These are phyloP conservation scores for Saccopteryx leptura DNA, from an alignment of 2,113 vertebrate genomes.

Conservation along the genomic window DNA sequence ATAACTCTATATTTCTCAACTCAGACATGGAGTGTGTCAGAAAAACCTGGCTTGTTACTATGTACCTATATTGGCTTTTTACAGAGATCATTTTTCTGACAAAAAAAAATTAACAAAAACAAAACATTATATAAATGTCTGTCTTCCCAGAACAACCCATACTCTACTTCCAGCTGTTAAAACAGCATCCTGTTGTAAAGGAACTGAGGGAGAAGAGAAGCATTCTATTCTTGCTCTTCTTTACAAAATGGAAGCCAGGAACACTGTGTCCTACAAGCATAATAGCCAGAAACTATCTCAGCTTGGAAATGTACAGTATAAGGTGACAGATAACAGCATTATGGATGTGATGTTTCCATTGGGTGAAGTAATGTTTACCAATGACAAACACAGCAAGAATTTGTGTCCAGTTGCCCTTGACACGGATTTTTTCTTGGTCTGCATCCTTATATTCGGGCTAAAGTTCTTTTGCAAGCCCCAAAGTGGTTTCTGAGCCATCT, in stretches of 20 bases:
- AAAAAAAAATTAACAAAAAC: slow-evolving; percentile 43
- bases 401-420: slow-evolving; percentile 60
- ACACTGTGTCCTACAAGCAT: neutral
- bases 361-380: slow-evolving; percentile 59
- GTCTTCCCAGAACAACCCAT: slow-evolving; percentile 4
- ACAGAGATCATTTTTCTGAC: neutral
- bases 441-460: slow-evolving; percentile 20
- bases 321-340: neutral
- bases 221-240: neutral
- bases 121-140: neutral
- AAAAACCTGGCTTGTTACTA: neutral
- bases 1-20: neutral
- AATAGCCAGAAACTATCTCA: slow-evolving; percentile 8
- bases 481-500: slow-evolving; percentile 38
- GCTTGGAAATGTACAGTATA: slow-evolving; percentile 14
- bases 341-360: neutral
- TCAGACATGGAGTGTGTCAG: neutral
- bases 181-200: slow-evolving; percentile 40
- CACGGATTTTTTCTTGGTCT: slow-evolving; percentile 30
- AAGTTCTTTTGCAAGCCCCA: slow-evolving; percentile 26
- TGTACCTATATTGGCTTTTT: neutral
- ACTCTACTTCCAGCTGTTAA: slow-evolving; percentile 44
- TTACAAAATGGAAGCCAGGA: slow-evolving; percentile 53
- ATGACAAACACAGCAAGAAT: slow-evolving; percentile 47
- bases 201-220: neutral